A percentile compares a stretch with the other conserved stretches of the same genome.
Conservation (phyloP, 2,113 vertebrate genomes). For the Mixornis gularis region DNA sequence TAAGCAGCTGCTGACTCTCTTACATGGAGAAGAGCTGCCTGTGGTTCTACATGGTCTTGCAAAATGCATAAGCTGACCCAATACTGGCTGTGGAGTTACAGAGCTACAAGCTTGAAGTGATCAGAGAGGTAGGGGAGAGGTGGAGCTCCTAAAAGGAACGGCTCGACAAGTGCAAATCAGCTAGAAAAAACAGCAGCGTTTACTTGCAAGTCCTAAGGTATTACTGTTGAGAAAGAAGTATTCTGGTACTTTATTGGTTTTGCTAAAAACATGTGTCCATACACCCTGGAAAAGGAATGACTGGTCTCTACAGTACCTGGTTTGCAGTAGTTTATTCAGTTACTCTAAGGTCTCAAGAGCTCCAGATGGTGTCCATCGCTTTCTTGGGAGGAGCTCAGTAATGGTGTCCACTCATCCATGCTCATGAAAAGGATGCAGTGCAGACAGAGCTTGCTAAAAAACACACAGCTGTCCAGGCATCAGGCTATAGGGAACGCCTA, state of each 20-base stretch:
- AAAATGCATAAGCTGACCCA: not conserved
- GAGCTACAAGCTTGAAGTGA: not conserved
- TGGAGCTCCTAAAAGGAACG: not conserved
- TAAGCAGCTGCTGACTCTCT: not conserved
- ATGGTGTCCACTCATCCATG: not conserved
- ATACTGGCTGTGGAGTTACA: not conserved
- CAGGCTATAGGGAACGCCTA: not conserved
- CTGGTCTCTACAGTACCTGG: not conserved
- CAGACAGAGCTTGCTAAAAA: not conserved
- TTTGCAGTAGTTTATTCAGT: not conserved
- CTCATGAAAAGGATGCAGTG: fast-evolving
- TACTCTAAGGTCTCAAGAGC: not conserved
- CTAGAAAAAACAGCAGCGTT: not conserved
- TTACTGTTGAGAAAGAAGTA: not conserved
- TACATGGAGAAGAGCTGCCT: not conserved
- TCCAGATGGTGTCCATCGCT: not conserved
- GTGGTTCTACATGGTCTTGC: not conserved
- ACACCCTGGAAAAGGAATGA: not conserved
- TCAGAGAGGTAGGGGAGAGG: not conserved
- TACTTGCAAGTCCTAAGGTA: not conserved
- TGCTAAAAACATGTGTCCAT: not conserved
- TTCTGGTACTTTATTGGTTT: not conserved
- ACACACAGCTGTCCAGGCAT: not conserved
- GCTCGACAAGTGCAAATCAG: not conserved
- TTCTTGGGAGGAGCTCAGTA: not conserved